A percentile compares a stretch with the other conserved stretches of the same genome.
phyloP scores from a whole-genome alignment of 2,113 vertebrate genomes.

The Perognathus longimembris region DNA sequence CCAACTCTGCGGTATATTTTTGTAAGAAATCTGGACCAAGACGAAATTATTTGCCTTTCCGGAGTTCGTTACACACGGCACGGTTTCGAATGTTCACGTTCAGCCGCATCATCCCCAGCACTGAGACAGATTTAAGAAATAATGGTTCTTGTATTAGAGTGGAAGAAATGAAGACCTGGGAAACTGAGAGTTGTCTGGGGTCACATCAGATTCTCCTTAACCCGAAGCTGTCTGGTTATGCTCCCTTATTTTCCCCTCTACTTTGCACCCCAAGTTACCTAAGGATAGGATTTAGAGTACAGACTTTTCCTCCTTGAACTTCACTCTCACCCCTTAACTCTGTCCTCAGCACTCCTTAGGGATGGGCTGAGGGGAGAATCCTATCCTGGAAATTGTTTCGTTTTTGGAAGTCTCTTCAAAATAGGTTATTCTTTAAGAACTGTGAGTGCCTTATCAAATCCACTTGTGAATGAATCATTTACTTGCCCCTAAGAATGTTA shows the following conservation, averaged over 20 bases:
- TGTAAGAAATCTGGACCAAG: not conserved
- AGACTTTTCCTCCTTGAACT: not conserved
- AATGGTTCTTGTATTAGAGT: not conserved
- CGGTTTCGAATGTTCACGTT: not conserved
- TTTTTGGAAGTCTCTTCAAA: not conserved
- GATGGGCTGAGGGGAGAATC: no score
- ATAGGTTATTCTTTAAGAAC: not conserved
- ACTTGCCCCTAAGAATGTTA: not conserved
- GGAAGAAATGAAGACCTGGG: not conserved
- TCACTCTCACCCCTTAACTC: not conserved
- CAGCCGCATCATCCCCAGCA: not conserved
- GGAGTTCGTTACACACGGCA: not conserved
- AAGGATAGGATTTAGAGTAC: not conserved
- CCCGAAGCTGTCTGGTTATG: not conserved
- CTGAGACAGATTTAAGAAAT: not conserved
- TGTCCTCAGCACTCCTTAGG: not conserved
- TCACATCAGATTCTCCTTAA: not conserved
- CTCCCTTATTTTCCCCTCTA: not conserved
- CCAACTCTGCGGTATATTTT: not conserved
- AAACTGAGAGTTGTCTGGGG: not conserved
- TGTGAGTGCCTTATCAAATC: not conserved
- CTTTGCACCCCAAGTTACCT: not conserved
- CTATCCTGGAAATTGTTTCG: not conserved
- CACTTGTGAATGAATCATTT: slow-evolving; percentile 5
- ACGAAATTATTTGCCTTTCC: not conserved